phyloP scores from a whole-genome alignment of 2,888 invertebrate genomes.

The Oligia fasciuncula region DNA sequence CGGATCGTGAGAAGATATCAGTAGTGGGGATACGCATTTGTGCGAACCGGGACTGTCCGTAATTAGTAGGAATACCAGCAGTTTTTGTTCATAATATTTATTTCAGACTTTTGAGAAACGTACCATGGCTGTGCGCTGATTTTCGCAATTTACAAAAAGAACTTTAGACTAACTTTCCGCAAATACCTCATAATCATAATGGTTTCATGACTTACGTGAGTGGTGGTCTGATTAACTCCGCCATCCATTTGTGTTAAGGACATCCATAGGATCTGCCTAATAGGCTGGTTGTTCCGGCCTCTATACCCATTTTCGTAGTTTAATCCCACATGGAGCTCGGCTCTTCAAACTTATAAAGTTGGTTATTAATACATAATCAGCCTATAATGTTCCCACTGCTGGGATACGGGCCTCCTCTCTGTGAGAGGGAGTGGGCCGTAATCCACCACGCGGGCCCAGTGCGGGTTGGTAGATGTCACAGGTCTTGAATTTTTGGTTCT shows the following conservation, averaged over 20 bases:
- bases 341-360: too few relatives aligned
- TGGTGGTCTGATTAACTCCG: neutral
- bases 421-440: too few relatives aligned
- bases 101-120: neutral
- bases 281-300: neutral
- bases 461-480: too few relatives aligned
- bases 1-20: constrained; percentile 83
- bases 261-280: neutral
- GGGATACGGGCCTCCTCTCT: too few relatives aligned
- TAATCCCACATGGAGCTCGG: neutral
- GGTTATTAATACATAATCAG: too few relatives aligned
- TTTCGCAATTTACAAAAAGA: neutral
- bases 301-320: neutral
- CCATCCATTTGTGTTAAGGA: neutral
- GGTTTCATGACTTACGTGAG: neutral
- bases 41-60: constrained; percentile 21
- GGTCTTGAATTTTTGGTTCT: too few relatives aligned
- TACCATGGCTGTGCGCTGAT: neutral
- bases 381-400: too few relatives aligned
- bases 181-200: neutral
- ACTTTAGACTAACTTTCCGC: neutral
- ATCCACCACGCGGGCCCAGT: too few relatives aligned
- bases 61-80: neutral
- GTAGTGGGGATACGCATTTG: constrained; percentile 67
- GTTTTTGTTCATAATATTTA: neutral